Evolutionary conservation across 2,888 invertebrate genomes (phyloP).

Genomic region (Icerya purchasi): DNA sequence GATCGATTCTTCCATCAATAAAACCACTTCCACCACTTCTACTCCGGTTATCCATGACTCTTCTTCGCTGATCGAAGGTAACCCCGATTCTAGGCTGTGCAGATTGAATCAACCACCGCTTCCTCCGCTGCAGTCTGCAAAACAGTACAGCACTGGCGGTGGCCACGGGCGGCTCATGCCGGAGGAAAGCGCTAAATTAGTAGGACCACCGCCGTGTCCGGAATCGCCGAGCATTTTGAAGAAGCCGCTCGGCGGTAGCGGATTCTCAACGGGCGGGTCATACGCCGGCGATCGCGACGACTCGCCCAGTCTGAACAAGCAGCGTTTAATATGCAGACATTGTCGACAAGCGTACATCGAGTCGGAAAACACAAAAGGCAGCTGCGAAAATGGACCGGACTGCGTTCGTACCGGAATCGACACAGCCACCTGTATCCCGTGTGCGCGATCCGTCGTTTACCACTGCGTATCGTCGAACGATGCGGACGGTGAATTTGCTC

Average conservation of each 20-base stretch:
- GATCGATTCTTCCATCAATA: background rate
- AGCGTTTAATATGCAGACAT: slow-evolving; percentile 34
- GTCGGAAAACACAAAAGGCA: slow-evolving; percentile 65
- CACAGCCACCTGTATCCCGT: slow-evolving; percentile 59
- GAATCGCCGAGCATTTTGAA: background rate
- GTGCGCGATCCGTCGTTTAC: slow-evolving; percentile 75
- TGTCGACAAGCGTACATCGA: slow-evolving; percentile 55
- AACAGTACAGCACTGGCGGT: slow-evolving; percentile 41
- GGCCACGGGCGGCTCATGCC: slow-evolving; percentile 28
- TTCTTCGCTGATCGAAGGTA: background rate
- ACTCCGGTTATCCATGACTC: background rate
- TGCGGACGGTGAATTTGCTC: slow-evolving; percentile 46
- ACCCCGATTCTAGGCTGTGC: background rate
- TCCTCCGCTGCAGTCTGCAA: too few species aligned
- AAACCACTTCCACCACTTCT: background rate
- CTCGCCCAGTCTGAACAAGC: background rate
- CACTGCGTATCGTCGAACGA: slow-evolving; percentile 84
- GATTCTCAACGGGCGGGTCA: background rate
- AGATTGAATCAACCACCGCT: background rate
- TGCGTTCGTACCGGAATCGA: slow-evolving; percentile 57
- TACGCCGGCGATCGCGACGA: background rate
- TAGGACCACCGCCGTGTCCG: slow-evolving; percentile 34
- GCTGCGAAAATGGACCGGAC: slow-evolving; percentile 73
- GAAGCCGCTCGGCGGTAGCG: background rate
- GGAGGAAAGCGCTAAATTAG: slow-evolving; percentile 26